Base-by-base conservation (phyloP, 2,113 vertebrate genomes). In the Alces alces region DNA sequence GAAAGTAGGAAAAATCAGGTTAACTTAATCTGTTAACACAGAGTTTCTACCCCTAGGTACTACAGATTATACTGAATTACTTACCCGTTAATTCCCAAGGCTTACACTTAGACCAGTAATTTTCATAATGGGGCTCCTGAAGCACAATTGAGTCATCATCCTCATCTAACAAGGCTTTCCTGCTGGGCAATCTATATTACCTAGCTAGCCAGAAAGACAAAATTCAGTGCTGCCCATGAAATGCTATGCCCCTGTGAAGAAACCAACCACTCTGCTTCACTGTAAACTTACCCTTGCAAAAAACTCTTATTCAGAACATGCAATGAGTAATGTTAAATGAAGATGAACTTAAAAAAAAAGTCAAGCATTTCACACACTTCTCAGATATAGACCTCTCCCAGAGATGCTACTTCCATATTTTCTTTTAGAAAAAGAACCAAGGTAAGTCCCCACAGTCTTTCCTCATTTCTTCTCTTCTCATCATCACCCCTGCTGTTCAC, bases 131-230 rank as follows among this genome's bases (percentile, higher is more conserved):
- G 58, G 80, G 23, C 28, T 96, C 89, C 55, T 33, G 76, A 55
- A 93, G 93, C 86, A 95, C 89, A 93, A 58, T 16, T 96, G 95
- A 98, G 89, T 97, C 86, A 93, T 54, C 70, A 6, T 87, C 92
- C 60, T 98, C 27, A 70, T 64, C 90, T 93, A 95, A 73, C 9
- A 39, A 88, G 28, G 57, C 19, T 93, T 96, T 96, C 93, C 61
- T 96, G 79, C 52, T 90, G 78, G 58, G 52, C 96, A 84, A 82
- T 91, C 86, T 30, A 23, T 16, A 9, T 54, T 76, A 54, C 64
- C 47, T 91, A 78, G 84, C 83, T 95, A 98, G 54, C 76, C 61
- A 93, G 90, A 95, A 97, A 97, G 0, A 6, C 93, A 95, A 80
- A 82, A 97, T 89, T 96, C 97, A 98, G 95, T 60, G 91, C 36